These are phyloP conservation scores for Leptopilina boulardi DNA, from an alignment of 1,140 invertebrate genomes.

Conservation along the genomic window DNA sequence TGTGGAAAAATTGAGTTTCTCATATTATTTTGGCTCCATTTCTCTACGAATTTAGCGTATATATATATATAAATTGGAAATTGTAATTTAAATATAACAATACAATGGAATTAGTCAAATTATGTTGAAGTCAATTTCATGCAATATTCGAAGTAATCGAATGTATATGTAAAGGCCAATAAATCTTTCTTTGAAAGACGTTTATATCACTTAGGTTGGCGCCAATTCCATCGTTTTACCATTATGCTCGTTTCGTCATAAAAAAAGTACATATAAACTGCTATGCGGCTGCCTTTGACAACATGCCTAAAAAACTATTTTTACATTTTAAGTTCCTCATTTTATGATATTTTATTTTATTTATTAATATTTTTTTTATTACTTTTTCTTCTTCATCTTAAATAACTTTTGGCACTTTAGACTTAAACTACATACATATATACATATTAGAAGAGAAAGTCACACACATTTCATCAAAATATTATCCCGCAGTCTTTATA, in stretches of 20 bases:
- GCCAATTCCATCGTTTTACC: slow-evolving; percentile 51
- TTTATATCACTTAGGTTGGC: slow-evolving; percentile 55
- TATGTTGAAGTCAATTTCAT: slow-evolving; percentile 43
- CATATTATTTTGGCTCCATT: background rate
- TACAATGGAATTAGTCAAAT: slow-evolving; percentile 49
- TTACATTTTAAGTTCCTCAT: slow-evolving; percentile 38
- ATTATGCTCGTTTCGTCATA: slow-evolving; percentile 49
- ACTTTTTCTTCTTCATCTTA: too few relatives aligned
- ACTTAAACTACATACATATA: too few relatives aligned
- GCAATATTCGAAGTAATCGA: slow-evolving; percentile 47
- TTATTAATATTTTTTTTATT: background rate
- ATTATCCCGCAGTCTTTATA: too few relatives aligned
- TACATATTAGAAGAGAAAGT: too few relatives aligned
- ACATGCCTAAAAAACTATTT: slow-evolving; percentile 37
- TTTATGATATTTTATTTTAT: slow-evolving; percentile 1
- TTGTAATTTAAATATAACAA: slow-evolving; percentile 43
- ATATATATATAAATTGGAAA: slow-evolving; percentile 29
- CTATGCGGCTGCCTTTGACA: slow-evolving; percentile 45
- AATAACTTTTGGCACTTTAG: too few relatives aligned
- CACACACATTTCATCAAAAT: too few relatives aligned
- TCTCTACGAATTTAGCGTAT: slow-evolving; percentile 34
- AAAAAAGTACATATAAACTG: slow-evolving; percentile 49
- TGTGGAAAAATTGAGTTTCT: too few relatives aligned
- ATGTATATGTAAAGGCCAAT: slow-evolving; percentile 41
- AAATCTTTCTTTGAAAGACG: slow-evolving; percentile 54